Base-by-base conservation (phyloP, 2,888 invertebrate species). In the Ormyrus nitidulus region DNA sequence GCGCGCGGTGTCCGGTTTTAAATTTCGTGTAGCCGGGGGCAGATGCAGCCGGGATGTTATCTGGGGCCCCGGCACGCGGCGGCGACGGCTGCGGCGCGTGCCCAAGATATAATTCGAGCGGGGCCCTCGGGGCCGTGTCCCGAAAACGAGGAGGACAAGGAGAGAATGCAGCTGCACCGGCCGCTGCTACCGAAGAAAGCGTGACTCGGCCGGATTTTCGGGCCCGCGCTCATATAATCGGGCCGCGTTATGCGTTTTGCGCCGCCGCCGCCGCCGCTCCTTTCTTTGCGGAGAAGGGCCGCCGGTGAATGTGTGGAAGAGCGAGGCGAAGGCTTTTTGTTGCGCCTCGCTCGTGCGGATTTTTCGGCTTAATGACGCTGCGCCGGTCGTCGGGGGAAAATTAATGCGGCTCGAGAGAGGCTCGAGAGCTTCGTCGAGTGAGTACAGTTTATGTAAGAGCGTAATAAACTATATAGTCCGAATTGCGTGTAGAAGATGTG, bases 31-130 rank as follows among this genome's bases (percentile, higher is more conserved):
- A 13, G 46, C 34, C 34, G 64, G 56, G 58, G 62, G 71, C 71
- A 82, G 69, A 71, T 79, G 77, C 74, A 34, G 3, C 34, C 34
- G 46, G 70, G 78, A 78, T 82, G 72, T 72, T 79, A 76, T 69
- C 73, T 34, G 34, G 34, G 34, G 34, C 34, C 54, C 8, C 49
- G 49, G 64, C 44, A n/a, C 64, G 64, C 13, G 58, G 58, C 54
- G 34, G 13, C 6, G 34, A 54, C 62, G 68, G 66, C 53, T 65
- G 66, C n/a, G 71, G 65, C 77, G 77, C 77, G 77, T 77, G 77
- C 70, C 77, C 54, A 44, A 48, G 77, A 77, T 77, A 34, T 34
- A 70, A 77, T 77, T 77, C 65, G 46, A 49, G 13, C 49, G 54
- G 34, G 34, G 3, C 61, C 34, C 58, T 56, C 6, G 61, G n/a